These are phyloP conservation scores for Drosophila mayaguana DNA, from an alignment of 2,888 invertebrate genomes.

Conservation along the genomic window DNA sequence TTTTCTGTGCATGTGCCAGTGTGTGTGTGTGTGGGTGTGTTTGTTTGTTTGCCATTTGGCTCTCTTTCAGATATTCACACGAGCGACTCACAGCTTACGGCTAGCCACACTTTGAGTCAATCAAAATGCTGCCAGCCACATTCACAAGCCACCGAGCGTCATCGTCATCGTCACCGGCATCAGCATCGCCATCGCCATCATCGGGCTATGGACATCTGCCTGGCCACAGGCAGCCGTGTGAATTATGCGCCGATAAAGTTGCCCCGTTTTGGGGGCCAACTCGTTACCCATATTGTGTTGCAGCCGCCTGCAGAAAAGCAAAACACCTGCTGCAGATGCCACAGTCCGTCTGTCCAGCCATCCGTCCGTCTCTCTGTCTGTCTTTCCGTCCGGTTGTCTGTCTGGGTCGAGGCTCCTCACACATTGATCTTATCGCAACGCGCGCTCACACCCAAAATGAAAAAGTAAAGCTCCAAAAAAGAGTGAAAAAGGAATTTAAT, in stretches of 20 bases:
- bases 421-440: constrained; percentile 70
- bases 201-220: constrained; percentile 15
- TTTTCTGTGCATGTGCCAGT: constrained; percentile 11
- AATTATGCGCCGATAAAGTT: constrained; percentile 78
- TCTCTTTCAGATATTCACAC: constrained; percentile 62
- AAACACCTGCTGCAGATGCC: constrained; percentile 79
- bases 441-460: constrained; percentile 70
- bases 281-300: constrained; percentile 75
- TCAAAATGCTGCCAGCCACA: constrained; percentile 54
- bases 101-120: constrained; percentile 49
- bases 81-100: constrained; percentile 16
- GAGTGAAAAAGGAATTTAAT: background rate
- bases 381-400: constrained; percentile 9
- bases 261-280: constrained; percentile 66
- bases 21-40: constrained; percentile 18
- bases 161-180: constrained; percentile 5
- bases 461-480: constrained; percentile 58
- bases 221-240: constrained; percentile 60
- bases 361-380: background rate
- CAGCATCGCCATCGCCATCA: constrained; percentile 30
- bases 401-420: constrained; percentile 50
- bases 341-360: constrained; percentile 25
- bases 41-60: constrained; percentile 39
- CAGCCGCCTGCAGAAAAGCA: constrained; percentile 49
- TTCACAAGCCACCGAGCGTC: constrained; percentile 16